Percentiles rank a stretch among this genome's conserved stretches.
phyloP scores from a whole-genome alignment of 2,888 invertebrate genomes.

The Caenorhabditis zanzibari region DNA sequence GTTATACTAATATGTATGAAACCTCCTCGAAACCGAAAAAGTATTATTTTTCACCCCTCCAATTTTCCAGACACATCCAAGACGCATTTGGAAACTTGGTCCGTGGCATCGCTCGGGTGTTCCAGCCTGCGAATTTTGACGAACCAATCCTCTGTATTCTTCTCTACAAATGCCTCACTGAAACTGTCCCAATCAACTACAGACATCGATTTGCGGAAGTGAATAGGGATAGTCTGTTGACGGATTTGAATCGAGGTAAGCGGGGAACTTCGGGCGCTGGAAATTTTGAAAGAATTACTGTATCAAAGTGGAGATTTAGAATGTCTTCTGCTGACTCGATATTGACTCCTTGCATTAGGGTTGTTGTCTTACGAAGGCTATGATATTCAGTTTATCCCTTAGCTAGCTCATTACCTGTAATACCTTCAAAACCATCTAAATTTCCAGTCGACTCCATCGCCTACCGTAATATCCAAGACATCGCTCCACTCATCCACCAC shows the following conservation, averaged over 20 bases:
- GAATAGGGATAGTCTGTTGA: constrained; percentile 21
- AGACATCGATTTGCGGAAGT: constrained; percentile 25
- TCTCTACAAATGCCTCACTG: constrained; percentile 33
- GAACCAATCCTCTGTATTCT: constrained; percentile 40
- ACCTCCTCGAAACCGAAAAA: constrained; percentile 1
- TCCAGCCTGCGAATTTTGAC: constrained; percentile 51
- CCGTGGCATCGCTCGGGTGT: constrained; percentile 24
- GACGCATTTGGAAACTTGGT: constrained; percentile 45
- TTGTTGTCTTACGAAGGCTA: no score
- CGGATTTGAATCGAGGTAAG: constrained; percentile 47
- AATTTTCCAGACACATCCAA: constrained; percentile 28
- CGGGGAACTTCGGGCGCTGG: background rate
- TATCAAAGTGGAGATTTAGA: no score
- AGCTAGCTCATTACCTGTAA: no score
- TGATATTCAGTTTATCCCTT: no score
- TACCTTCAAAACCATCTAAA: no score
- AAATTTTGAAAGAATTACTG: no score
- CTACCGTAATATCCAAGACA: constrained; percentile 7
- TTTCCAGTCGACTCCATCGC: constrained; percentile 15
- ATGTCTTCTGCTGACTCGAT: no score
- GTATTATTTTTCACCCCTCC: background rate
- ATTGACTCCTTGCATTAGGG: no score
- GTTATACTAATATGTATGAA: no score
- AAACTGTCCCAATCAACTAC: constrained; percentile 5
- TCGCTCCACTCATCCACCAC: constrained; percentile 33